Conservation (phyloP, 2,888 invertebrate genomes). For the Pseudococcus longispinus region DNA sequence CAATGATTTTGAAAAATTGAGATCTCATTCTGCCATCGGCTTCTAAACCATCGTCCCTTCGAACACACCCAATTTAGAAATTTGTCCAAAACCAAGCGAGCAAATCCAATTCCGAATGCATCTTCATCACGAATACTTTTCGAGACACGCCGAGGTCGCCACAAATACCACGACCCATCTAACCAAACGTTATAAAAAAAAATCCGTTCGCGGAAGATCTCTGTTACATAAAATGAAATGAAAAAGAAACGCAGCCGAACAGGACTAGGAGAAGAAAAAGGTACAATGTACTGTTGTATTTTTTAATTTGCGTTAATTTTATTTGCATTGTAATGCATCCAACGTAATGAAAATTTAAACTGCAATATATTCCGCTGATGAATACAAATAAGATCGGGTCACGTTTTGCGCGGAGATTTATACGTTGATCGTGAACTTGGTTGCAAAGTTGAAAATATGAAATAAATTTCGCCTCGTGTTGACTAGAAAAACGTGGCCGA, state of each 20-base stretch:
- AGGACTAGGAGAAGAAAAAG: neutral
- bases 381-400: constrained; percentile 45
- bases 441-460: constrained; percentile 41
- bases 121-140: neutral
- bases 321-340: constrained; percentile 42
- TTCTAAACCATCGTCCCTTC: too few species aligned
- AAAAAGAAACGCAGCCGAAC: neutral
- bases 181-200: neutral
- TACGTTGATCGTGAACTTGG: constrained; percentile 35
- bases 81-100: too few species aligned
- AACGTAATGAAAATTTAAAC: constrained; percentile 39
- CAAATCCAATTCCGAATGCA: too few species aligned
- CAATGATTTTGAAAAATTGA: too few species aligned
- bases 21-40: too few species aligned
- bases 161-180: neutral
- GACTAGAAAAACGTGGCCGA: constrained; percentile 1
- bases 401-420: constrained; percentile 21
- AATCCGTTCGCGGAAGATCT: neutral
- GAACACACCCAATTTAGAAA: too few species aligned
- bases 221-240: neutral
- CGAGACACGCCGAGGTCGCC: neutral
- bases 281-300: constrained; percentile 21
- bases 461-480: constrained; percentile 26
- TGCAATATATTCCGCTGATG: constrained; percentile 41
- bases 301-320: constrained; percentile 45